phyloP scores from a whole-genome alignment of 1,140 invertebrate genomes.

The Marisa cornuarietis region DNA sequence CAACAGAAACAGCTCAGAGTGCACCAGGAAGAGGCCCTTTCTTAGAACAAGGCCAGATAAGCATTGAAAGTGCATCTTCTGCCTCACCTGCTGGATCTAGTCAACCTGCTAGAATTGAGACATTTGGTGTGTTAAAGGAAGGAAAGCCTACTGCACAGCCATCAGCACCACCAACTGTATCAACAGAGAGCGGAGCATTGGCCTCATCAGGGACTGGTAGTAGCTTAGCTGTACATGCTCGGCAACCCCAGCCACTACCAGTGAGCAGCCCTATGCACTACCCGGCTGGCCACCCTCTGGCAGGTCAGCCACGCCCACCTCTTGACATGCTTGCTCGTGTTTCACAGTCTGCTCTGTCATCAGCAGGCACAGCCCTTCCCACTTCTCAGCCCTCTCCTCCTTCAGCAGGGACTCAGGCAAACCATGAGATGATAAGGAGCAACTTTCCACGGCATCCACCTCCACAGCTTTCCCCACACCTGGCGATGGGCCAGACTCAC shows the following conservation, averaged over 20 bases:
- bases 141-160: no score
- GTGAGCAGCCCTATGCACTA: slow-evolving; percentile 25
- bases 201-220: no score
- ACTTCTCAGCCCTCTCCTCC: slow-evolving; percentile 9
- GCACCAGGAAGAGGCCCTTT: no score
- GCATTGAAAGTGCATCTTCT: no score
- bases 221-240: not conserved
- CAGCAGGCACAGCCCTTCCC: slow-evolving; percentile 30
- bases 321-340: slow-evolving; percentile 32
- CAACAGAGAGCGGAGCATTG: no score
- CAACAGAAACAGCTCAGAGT: no score
- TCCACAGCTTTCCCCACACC: slow-evolving; percentile 19
- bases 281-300: slow-evolving; percentile 22
- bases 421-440: not conserved
- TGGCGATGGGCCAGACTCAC: slow-evolving; percentile 3
- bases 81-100: no score
- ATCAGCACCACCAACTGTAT: no score
- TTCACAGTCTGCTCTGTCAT: slow-evolving; percentile 32
- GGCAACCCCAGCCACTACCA: slow-evolving; percentile 26
- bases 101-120: no score
- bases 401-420: not conserved
- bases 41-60: no score
- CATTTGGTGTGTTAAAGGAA: no score
- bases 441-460: slow-evolving; percentile 13
- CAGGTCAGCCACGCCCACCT: slow-evolving; percentile 27